phyloP scores from a whole-genome alignment of 1,140 invertebrate genomes.

The Limonius californicus region DNA sequence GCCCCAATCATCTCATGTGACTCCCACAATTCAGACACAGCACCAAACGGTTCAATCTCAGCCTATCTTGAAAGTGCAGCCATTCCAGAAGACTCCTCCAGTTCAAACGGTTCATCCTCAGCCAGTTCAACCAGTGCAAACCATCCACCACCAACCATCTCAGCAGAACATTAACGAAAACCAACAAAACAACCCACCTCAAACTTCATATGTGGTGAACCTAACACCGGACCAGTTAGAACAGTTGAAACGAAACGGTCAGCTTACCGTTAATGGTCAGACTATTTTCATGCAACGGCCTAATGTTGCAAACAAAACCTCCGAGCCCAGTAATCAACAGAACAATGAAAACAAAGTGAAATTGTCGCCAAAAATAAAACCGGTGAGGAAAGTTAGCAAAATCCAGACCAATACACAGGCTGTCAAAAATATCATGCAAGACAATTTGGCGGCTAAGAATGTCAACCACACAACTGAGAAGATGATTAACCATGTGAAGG shows the following conservation, averaged over 20 bases:
- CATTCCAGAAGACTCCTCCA: conserved; percentile 31
- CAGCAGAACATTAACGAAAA: conserved; percentile 20
- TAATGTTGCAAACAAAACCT: conserved; percentile 23
- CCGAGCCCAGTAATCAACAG: conserved; percentile 13
- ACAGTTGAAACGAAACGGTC: conserved; percentile 45
- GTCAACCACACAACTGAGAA: conserved; percentile 18
- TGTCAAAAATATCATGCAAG: conserved; percentile 29
- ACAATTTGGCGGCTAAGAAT: conserved; percentile 20
- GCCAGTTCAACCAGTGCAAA: conserved; percentile 26
- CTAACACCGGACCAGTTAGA: conserved; percentile 46
- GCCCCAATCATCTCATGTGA: conserved; percentile 17
- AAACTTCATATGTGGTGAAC: conserved; percentile 46
- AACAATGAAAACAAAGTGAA: conserved; percentile 38
- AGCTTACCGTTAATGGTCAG: conserved; percentile 46
- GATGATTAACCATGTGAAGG: conserved; percentile 23
- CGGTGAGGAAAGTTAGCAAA: conserved; percentile 21
- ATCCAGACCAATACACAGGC: conserved; percentile 22
- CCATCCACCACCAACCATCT: conserved; percentile 28
- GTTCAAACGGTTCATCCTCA: conserved; percentile 32
- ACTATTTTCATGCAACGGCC: conserved; percentile 47
- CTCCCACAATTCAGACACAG: conserved; percentile 26
- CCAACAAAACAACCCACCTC: conserved; percentile 29
- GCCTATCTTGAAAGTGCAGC: conserved; percentile 27
- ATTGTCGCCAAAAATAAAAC: conserved; percentile 43
- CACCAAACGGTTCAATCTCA: conserved; percentile 21